Evolutionary conservation across 1,140 invertebrate species (phyloP).

Genomic region (Ptiloglossa arizonensis): DNA sequence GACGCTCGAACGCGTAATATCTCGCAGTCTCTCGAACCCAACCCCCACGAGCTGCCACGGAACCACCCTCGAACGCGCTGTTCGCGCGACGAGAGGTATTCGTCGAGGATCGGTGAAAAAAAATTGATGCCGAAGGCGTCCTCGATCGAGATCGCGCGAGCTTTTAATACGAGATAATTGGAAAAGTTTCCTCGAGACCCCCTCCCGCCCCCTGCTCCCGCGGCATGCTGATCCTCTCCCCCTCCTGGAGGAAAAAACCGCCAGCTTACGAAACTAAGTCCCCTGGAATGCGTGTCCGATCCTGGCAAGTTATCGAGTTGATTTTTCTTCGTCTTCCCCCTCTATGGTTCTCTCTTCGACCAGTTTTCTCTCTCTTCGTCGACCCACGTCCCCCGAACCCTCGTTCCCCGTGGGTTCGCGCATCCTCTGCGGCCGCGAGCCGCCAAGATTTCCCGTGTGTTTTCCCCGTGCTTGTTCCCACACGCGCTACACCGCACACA

Average conservation of each 20-base stretch:
- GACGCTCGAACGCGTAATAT: slow-evolving; percentile 1
- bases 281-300: slow-evolving; percentile 65
- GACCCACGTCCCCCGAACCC: background rate
- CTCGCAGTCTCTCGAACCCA: background rate
- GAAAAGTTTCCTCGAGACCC: slow-evolving; percentile 46
- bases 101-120: background rate
- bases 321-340: slow-evolving; percentile 46
- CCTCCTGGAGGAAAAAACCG: slow-evolving; percentile 33
- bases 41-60: background rate
- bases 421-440: slow-evolving; percentile 42
- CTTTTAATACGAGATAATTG: slow-evolving; percentile 59
- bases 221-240: slow-evolving; percentile 30
- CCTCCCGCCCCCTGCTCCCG: background rate
- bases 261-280: slow-evolving; percentile 44
- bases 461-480: slow-evolving; percentile 50
- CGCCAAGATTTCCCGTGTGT: slow-evolving; percentile 74
- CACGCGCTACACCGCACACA: slow-evolving; percentile 28
- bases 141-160: slow-evolving; percentile 36
- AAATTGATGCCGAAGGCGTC: background rate
- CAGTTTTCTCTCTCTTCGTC: slow-evolving; percentile 4
- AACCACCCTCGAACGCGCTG: background rate
- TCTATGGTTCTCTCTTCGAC: background rate
- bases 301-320: slow-evolving; percentile 50
- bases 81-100: background rate
- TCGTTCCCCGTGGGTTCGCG: slow-evolving; percentile 16